phyloP scores from a whole-genome alignment of 2,797 vertebrate genomes.

The Neosilurus mollespiculum region DNA sequence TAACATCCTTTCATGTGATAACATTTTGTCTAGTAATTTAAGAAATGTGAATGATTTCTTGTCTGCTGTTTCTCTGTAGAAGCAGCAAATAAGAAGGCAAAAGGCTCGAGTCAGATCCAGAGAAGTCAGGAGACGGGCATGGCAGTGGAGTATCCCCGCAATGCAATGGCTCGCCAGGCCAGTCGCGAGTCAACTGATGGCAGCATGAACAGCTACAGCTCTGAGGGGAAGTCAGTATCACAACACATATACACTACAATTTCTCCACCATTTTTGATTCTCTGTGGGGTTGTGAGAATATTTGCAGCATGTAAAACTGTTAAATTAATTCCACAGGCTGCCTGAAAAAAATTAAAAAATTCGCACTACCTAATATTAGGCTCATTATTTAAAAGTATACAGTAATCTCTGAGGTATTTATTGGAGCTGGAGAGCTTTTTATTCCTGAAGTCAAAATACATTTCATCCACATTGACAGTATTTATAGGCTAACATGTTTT shows the following conservation, averaged over 20 bases:
- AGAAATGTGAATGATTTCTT: not conserved
- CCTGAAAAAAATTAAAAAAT: not conserved
- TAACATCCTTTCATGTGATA: not conserved
- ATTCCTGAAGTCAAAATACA: not conserved
- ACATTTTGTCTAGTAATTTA: not conserved
- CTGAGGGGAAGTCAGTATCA: constrained; percentile 94
- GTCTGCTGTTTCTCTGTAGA: constrained; percentile 64
- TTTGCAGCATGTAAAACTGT: not conserved
- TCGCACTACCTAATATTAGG: not conserved
- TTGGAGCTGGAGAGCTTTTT: not conserved
- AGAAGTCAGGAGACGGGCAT: constrained; percentile 97
- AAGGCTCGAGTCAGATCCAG: constrained; percentile 87
- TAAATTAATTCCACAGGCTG: not conserved
- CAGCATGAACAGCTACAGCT: constrained; percentile 98
- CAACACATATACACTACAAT: not conserved
- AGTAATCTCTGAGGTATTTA: not conserved
- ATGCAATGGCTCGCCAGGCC: constrained; percentile 89
- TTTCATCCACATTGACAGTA: not conserved
- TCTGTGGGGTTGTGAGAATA: not conserved
- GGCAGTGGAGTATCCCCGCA: constrained; percentile 91
- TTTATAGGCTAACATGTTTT: not conserved
- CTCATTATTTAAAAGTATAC: not conserved
- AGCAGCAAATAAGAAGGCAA: constrained; percentile 83
- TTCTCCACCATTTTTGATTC: not conserved
- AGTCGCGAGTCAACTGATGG: constrained; percentile 96